Percentiles rank a stretch among this genome's conserved stretches.
phyloP scores from a whole-genome alignment of 2,113 vertebrate species.

The Colossoma macropomum region DNA sequence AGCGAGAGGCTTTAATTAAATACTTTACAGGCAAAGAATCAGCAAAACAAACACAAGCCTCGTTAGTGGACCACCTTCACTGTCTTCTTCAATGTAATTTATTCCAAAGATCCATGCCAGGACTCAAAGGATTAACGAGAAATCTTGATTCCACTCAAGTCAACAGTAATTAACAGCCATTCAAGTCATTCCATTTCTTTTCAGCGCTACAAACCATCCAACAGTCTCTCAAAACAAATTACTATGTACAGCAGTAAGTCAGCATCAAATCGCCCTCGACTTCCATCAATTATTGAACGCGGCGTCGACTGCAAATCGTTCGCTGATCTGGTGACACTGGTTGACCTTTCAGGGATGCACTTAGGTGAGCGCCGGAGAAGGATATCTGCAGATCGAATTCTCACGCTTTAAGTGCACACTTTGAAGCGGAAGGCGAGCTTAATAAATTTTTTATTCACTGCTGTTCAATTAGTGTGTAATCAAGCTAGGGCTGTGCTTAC shows the following conservation, averaged over 20 bases:
- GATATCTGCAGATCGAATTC: conserved; percentile 74
- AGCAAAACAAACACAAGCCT: not conserved
- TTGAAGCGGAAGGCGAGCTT: conserved; percentile 69
- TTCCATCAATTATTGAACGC: conserved; percentile 51
- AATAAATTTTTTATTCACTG: conserved; percentile 88
- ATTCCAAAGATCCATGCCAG: not conserved
- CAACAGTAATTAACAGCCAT: not conserved
- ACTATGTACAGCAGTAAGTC: not conserved
- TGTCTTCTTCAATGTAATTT: conserved; percentile 7
- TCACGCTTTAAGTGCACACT: conserved; percentile 76
- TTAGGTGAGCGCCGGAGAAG: conserved; percentile 69
- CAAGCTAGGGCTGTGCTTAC: conserved; percentile 85
- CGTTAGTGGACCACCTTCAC: conserved; percentile 19
- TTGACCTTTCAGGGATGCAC: conserved; percentile 65
- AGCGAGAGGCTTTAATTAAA: not conserved
- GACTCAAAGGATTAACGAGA: conserved; percentile 18
- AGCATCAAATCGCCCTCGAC: conserved; percentile 1
- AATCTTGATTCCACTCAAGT: conserved; percentile 1
- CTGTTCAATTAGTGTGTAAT: conserved; percentile 83
- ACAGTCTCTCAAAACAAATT: not conserved
- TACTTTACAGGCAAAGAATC: not conserved
- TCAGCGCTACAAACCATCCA: not conserved
- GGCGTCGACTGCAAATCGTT: conserved; percentile 36
- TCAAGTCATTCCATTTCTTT: conserved; percentile 23
- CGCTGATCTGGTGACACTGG: conserved; percentile 51